Base-by-base conservation (phyloP, 2,113 vertebrate species). In the Xerus inauris region DNA sequence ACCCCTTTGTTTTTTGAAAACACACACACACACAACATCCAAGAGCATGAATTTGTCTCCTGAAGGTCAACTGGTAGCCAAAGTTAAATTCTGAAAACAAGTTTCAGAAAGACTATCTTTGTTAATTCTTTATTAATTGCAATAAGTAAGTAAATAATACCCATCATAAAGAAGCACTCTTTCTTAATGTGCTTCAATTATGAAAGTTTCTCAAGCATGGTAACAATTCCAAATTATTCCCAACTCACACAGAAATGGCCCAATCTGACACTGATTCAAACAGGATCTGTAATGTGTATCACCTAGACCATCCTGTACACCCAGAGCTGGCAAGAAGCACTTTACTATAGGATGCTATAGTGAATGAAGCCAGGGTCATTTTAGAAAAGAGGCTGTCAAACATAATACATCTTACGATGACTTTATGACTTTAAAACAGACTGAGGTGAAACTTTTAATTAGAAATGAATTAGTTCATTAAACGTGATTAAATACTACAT, bases 1-100 rank as follows among this genome's bases (percentile, higher is more conserved):
- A 82, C 76, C 87, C 16, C 75, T 95, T 91, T 85, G 19, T 76
- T 91, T 94, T 90, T 86, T 65, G 65, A 84, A 77, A 49, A 71
- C 62, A 76, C 22, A n/a, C 28, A 79, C 14, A 86, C 47, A 92
- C 51, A 77, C 22, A 71, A 13, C 54, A 79, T 65, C 77, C n/a
- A 72, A 82, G 82, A 85, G 92, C 57, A 65, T 24, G 24, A 87
- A 51, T 54, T 69, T 94, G n/a, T 84, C 40, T 72, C 42, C 49
- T 71, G 32, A 77, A 92, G 45, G 54, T 73, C 90, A 88, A 59
- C 45, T 28, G 14, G 17, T 26, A 40, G 64, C 22, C 59, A 95
- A 86, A 94, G 79, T 75, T 47, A 88, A 77, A 71, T 51, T 88
- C n/a, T 8, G 59, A 87, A 57, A 40, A 30, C 6, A 83, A 71